Conservation (phyloP, 2,113 vertebrate species). For the Neotoma lepida region DNA sequence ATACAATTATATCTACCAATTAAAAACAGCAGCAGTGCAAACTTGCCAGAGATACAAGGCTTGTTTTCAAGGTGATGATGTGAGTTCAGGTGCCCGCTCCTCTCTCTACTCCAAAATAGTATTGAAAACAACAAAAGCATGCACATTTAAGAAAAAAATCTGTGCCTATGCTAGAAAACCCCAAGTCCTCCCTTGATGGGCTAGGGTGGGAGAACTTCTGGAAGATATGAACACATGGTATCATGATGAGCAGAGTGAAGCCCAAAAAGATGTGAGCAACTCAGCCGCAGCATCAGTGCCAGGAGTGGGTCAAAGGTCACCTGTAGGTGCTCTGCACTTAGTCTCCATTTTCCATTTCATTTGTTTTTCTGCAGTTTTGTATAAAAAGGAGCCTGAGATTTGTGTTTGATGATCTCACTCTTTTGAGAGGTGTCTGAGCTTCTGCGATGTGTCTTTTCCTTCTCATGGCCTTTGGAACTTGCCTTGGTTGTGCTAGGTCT, state of each 20-base stretch:
- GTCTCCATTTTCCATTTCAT: not conserved
- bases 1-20: not conserved
- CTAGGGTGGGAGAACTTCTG: constrained; percentile 37
- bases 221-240: constrained; percentile 32
- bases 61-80: constrained; percentile 43
- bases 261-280: no score
- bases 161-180: constrained; percentile 9
- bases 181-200: not conserved
- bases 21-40: not conserved
- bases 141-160: constrained; percentile 50
- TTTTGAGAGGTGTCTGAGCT: not conserved
- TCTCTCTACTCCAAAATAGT: not conserved
- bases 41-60: not conserved
- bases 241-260: constrained; percentile 32
- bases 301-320: not conserved
- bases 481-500: accelerated
- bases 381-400: not conserved
- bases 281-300: not conserved
- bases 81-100: constrained; percentile 18
- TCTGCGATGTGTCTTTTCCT: not conserved
- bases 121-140: constrained; percentile 24
- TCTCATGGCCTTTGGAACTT: not conserved
- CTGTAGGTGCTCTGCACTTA: not conserved
- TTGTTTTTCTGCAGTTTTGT: not conserved
- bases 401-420: not conserved